Evolutionary conservation across 2,797 vertebrate genomes (phyloP).

Genomic region (Ceryle rudis): DNA sequence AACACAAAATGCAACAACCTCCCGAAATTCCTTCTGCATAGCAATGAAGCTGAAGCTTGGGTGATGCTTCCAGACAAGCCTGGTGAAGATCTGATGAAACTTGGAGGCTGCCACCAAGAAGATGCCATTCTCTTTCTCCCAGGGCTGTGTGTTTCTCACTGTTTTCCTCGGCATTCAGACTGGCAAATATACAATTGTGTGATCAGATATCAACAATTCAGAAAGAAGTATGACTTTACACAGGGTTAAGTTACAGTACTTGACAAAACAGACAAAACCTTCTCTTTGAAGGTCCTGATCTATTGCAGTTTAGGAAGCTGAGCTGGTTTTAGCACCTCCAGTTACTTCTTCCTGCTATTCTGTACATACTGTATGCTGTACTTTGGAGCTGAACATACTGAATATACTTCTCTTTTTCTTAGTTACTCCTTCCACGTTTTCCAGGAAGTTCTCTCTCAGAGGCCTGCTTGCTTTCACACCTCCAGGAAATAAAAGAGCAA

Average conservation of each 20-base stretch:
- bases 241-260: background rate
- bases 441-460: background rate
- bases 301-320: background rate
- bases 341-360: background rate
- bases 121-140: background rate
- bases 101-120: background rate
- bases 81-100: background rate
- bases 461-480: background rate
- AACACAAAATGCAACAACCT: background rate
- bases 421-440: background rate
- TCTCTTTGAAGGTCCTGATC: background rate
- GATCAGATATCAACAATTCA: background rate
- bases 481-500: background rate
- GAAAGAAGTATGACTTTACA: background rate
- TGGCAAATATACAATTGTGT: background rate
- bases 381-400: background rate
- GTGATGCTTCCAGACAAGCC: background rate
- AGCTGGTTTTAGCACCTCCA: background rate
- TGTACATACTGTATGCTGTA: too few relatives aligned
- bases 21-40: background rate
- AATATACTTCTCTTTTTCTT: background rate
- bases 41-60: background rate
- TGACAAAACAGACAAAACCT: background rate
- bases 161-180: background rate
- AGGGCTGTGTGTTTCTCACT: background rate